Conservation (phyloP, 2,888 invertebrate species). For the Chloroclystis v-ata region DNA sequence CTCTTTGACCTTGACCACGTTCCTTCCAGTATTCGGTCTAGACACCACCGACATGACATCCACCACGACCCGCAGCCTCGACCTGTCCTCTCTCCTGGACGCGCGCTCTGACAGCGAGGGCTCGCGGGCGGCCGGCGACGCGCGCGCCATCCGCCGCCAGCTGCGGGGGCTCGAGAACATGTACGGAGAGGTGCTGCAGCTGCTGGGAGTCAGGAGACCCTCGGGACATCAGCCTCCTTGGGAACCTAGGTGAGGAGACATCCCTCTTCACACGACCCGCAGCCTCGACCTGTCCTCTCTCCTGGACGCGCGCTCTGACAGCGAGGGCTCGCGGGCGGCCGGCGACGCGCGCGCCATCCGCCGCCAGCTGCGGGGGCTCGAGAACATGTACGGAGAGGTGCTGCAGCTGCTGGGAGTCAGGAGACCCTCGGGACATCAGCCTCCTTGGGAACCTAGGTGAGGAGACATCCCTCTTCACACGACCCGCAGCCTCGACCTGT, state of each 20-base stretch:
- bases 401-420: conserved; percentile 39
- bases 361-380: conserved; percentile 88
- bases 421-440: conserved; percentile 33
- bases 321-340: conserved; percentile 77
- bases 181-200: conserved; percentile 87
- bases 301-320: conserved; percentile 86
- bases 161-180: conserved; percentile 90
- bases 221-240: conserved; percentile 45
- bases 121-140: conserved; percentile 75
- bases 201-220: conserved; percentile 61
- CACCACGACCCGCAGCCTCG: conserved; percentile 86
- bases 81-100: conserved; percentile 88
- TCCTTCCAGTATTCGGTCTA: conserved; percentile 80
- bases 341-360: conserved; percentile 85
- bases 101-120: conserved; percentile 85
- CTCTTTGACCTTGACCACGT: too few species aligned
- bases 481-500: conserved; percentile 85
- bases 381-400: conserved; percentile 93
- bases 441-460: conserved; percentile 25
- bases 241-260: conserved; percentile 43
- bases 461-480: conserved; percentile 78
- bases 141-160: conserved; percentile 87
- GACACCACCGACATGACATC: conserved; percentile 88
- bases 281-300: conserved; percentile 88
- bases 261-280: conserved; percentile 84